phyloP scores from a whole-genome alignment of 2,797 vertebrate species.

The Psittacula echo region DNA sequence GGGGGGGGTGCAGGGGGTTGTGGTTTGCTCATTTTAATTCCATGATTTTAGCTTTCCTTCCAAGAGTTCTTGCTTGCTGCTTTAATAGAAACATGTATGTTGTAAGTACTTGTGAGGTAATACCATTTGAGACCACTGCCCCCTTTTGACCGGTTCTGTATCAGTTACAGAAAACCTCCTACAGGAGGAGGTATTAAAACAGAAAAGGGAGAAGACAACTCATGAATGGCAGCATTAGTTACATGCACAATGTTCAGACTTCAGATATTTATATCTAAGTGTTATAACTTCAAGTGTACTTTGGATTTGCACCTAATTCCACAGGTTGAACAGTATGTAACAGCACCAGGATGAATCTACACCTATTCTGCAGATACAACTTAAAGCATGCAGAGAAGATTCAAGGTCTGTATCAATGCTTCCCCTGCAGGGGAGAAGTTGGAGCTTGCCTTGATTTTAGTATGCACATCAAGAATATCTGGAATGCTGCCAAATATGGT shows the following conservation, averaged over 20 bases:
- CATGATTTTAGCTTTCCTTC: not conserved
- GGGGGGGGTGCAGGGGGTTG: not conserved
- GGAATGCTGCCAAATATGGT: conserved; percentile 99
- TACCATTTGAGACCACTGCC: not conserved
- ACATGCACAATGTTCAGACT: not conserved
- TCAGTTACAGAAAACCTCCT: not conserved
- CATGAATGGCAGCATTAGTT: not conserved
- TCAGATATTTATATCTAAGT: not conserved
- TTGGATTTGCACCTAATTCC: not conserved
- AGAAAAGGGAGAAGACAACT: not conserved
- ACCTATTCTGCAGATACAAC: not conserved
- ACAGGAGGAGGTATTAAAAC: not conserved
- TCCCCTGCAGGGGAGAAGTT: not conserved
- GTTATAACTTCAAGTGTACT: not conserved
- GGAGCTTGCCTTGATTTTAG: conserved; percentile 89
- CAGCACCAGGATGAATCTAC: not conserved
- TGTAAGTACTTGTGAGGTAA: not conserved
- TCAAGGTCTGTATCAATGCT: not conserved
- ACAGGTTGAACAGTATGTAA: not conserved
- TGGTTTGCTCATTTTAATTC: not conserved
- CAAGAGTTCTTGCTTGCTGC: not conserved
- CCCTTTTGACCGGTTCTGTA: not conserved
- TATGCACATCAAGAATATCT: conserved; percentile 96
- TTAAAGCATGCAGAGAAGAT: not conserved
- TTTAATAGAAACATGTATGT: not conserved